Conservation (phyloP, 2,797 vertebrate genomes). For the Rhodeus uyekii region DNA sequence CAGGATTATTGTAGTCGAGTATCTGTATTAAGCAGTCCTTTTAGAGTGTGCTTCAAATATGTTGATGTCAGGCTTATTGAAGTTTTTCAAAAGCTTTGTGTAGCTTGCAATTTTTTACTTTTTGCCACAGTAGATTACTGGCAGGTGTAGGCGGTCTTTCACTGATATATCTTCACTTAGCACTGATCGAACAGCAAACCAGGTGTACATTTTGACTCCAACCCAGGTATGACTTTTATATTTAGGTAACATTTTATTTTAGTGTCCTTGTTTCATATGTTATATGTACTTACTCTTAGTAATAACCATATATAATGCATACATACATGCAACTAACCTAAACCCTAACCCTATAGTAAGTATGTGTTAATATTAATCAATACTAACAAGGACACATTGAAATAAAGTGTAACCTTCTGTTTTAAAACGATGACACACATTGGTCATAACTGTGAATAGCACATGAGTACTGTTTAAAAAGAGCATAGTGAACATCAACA, state of each 20-base stretch:
- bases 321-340: too few species aligned
- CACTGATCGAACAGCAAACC: neutral
- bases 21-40: neutral
- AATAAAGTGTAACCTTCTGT: neutral
- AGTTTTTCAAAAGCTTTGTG: neutral
- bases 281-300: too few species aligned
- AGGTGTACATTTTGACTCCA: neutral
- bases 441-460: neutral
- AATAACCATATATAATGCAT: too few species aligned
- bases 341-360: too few species aligned
- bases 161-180: neutral
- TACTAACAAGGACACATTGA: neutral
- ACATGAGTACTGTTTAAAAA: constrained; percentile 22
- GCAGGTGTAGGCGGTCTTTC: neutral
- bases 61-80: neutral
- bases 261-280: too few species aligned
- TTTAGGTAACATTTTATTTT: neutral
- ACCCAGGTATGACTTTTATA: neutral
- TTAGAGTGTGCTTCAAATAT: neutral
- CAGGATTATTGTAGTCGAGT: neutral
- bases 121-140: neutral
- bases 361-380: neutral
- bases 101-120: neutral
- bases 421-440: neutral
- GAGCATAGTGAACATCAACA: constrained; percentile 3